Conservation (phyloP, 2,113 vertebrate species). For the Nanorana parkeri region DNA sequence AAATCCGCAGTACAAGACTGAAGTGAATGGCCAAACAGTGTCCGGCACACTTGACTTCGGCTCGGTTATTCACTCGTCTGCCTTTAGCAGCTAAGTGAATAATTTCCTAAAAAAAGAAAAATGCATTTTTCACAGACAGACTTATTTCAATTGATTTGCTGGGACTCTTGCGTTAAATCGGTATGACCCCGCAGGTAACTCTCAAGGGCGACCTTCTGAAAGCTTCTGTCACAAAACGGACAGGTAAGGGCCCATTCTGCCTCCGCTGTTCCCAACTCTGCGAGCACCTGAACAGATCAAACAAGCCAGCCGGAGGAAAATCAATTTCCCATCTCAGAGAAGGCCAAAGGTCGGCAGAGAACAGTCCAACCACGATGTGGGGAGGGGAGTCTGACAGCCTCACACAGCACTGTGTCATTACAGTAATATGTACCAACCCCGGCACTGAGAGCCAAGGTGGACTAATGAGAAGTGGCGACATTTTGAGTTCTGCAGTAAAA, state of each 20-base stretch:
- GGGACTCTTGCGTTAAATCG: background rate
- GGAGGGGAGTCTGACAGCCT: background rate
- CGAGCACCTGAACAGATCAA: slow-evolving; percentile 52
- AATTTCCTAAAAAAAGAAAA: no score
- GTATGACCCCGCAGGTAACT: background rate
- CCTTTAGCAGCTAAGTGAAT: no score
- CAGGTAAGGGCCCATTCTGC: background rate
- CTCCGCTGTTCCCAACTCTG: slow-evolving; percentile 31
- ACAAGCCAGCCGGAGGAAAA: slow-evolving; percentile 62
- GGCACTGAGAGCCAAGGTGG: no score
- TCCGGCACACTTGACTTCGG: no score
- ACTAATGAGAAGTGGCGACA: no score
- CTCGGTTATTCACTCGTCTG: no score
- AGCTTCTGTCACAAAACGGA: slow-evolving; percentile 28
- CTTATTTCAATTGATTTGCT: no score
- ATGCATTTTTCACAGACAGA: no score
- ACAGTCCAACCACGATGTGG: background rate
- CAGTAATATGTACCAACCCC: background rate
- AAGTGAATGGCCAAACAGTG: no score
- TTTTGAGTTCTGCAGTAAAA: no score
- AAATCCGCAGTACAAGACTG: no score
- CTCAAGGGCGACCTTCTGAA: background rate
- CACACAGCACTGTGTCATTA: background rate
- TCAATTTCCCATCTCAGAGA: slow-evolving; percentile 52
- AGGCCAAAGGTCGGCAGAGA: slow-evolving; percentile 53